Base-by-base conservation (phyloP, 2,797 vertebrate genomes). In the Phaenicophaeus curvirostris region DNA sequence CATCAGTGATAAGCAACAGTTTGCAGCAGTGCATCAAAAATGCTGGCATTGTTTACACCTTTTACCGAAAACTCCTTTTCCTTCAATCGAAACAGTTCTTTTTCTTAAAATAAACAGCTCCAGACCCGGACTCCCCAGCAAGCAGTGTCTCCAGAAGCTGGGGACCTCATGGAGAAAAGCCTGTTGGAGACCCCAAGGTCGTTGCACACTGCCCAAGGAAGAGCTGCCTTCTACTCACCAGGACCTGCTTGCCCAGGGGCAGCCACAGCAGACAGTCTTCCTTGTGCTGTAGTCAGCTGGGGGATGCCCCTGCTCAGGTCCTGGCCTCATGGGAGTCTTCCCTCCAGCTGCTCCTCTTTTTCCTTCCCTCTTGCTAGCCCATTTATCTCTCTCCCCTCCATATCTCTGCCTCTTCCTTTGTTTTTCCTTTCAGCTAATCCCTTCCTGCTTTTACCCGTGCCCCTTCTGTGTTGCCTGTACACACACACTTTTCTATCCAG, bases 351-450 rank as follows among this genome's bases (percentile, higher is more conserved):
- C 71, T 79, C 68, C 74, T 95, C 37, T 2, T 95, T 94, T 77
- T 82, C 53, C 30, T 67, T 93, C 74, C 71, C 44, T 87, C 80
- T 76, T 4, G 0, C 41, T 35, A 42, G 71, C 39, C 2, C 0
- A 54, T 86, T 94, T 88, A 86, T 92, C 84, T 87, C 77, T 48
- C 53, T 93, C 42, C 48, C 10, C 39, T 92, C 55, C 2, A 0
- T 82, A 89, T 95, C 84, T 87, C 61, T 94, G 83, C 67, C 67
- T n/a, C 30, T 77, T 96, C 77, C 81, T 94, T 96, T 96, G 88
- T 95, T 94, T 95, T 95, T 83, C 57, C 86, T 89, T 95, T 88
- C 90, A 80, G 14, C 65, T 96, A 96, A 95, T 92, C 92, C 88
- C 86, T 96, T 95, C 95, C 92, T 95, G 90, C 93, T 87, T 96